A percentile compares a stretch with the other conserved stretches of the same genome.
These are phyloP conservation scores for Macrotus californicus DNA, from an alignment of 2,113 vertebrate species.

Conservation along the genomic window DNA sequence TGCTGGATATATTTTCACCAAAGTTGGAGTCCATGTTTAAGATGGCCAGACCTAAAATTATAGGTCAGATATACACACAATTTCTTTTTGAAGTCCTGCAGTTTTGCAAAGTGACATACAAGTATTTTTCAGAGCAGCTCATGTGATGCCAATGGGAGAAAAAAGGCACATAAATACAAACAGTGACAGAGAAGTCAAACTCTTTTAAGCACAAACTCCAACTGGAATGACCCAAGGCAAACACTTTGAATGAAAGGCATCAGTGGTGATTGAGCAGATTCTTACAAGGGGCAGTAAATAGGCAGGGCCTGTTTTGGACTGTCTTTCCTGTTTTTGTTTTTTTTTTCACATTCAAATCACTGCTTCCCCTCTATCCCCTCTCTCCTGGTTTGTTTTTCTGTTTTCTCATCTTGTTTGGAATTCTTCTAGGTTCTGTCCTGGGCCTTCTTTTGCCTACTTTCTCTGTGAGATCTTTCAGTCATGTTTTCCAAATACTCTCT, in stretches of 20 bases:
- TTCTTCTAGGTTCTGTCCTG: background rate
- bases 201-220: background rate
- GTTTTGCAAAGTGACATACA: background rate
- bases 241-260: background rate
- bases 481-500: background rate
- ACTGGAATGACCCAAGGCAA: background rate
- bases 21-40: background rate
- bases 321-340: background rate
- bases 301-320: background rate
- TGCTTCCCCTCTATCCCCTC: background rate
- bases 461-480: background rate
- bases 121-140: background rate
- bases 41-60: background rate
- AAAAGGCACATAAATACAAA: background rate
- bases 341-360: background rate
- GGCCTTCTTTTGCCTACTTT: background rate
- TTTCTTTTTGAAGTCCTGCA: background rate
- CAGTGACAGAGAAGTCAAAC: background rate
- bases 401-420: background rate
- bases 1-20: background rate
- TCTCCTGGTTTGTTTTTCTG: background rate
- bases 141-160: background rate
- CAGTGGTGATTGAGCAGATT: background rate
- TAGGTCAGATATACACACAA: background rate
- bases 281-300: background rate